Conservation (phyloP, 2,888 invertebrate species). For the Celastrina argiolus region DNA sequence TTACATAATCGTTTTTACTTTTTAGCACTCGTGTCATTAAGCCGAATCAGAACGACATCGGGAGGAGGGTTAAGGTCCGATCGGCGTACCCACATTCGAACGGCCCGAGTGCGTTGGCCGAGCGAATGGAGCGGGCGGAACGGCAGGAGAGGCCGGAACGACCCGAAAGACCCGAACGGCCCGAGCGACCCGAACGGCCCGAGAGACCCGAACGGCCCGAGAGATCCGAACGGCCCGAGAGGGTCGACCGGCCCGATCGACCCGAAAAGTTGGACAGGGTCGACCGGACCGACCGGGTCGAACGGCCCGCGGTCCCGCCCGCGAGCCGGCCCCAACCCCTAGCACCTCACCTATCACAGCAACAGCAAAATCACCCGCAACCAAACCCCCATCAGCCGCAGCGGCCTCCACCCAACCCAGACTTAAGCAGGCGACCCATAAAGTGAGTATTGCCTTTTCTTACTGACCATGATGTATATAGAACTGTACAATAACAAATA, state of each 20-base stretch:
- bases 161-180: conserved; percentile 44
- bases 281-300: conserved; percentile 44
- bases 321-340: conserved; percentile 44
- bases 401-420: conserved; percentile 77
- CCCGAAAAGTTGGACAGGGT: conserved; percentile 48
- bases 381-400: conserved; percentile 65
- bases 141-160: conserved; percentile 50
- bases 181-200: conserved; percentile 38
- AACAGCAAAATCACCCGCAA: conserved; percentile 53
- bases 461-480: no score
- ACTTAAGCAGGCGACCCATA: conserved; percentile 85
- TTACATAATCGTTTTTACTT: conserved; percentile 33
- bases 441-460: conserved; percentile 70
- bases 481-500: no score
- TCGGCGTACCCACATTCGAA: conserved; percentile 60
- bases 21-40: conserved; percentile 95
- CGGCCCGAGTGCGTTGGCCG: conserved; percentile 49
- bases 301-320: conserved; percentile 46
- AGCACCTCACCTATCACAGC: conserved; percentile 34
- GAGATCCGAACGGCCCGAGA: conserved; percentile 45
- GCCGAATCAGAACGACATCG: conserved; percentile 92
- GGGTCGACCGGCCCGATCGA: conserved; percentile 48
- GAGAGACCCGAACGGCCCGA: conserved; percentile 48
- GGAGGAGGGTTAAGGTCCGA: conserved; percentile 89
- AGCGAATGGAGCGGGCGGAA: conserved; percentile 43